Evolutionary conservation across 2,113 vertebrate species (phyloP).

Genomic region (Cyprinodon brontotheroides): DNA sequence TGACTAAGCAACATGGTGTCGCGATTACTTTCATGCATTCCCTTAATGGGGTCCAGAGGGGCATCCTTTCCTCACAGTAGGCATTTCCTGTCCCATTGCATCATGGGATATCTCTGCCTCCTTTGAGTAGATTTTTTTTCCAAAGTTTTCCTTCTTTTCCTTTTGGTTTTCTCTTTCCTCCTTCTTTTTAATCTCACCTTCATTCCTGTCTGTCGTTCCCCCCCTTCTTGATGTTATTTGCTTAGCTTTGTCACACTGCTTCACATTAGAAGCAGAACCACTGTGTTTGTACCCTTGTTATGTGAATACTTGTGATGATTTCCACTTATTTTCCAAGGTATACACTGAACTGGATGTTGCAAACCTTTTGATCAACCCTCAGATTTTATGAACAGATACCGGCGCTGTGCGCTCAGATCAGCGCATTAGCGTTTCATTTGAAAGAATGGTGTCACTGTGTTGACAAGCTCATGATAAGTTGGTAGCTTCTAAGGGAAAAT

Average conservation of each 20-base stretch:
- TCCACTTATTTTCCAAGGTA: constrained; percentile 76
- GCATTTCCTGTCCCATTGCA: constrained; percentile 77
- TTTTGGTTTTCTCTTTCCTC: constrained; percentile 48
- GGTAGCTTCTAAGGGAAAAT: constrained; percentile 79
- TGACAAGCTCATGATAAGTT: constrained; percentile 81
- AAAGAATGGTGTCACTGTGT: constrained; percentile 83
- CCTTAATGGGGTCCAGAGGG: constrained; percentile 79
- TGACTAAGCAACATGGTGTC: constrained; percentile 87
- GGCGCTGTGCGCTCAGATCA: constrained; percentile 74
- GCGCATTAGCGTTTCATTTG: constrained; percentile 79
- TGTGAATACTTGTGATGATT: constrained; percentile 72
- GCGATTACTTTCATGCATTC: constrained; percentile 87
- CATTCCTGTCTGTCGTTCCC: constrained; percentile 54
- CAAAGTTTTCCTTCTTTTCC: constrained; percentile 56
- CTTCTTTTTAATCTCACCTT: constrained; percentile 54
- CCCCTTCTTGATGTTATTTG: constrained; percentile 58
- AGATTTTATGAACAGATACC: constrained; percentile 75
- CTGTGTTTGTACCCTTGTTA: constrained; percentile 71
- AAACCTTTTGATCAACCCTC: constrained; percentile 81
- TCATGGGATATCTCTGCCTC: constrained; percentile 77
- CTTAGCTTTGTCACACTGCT: constrained; percentile 69
- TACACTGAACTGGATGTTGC: constrained; percentile 73
- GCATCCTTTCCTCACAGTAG: constrained; percentile 79
- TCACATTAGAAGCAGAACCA: constrained; percentile 57
- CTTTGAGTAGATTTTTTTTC: constrained; percentile 74